Evolutionary conservation across 1,140 invertebrate species (phyloP), one percentile per base, ranked within the genome.

Genomic region (Lasioglossum baleicum): DNA sequence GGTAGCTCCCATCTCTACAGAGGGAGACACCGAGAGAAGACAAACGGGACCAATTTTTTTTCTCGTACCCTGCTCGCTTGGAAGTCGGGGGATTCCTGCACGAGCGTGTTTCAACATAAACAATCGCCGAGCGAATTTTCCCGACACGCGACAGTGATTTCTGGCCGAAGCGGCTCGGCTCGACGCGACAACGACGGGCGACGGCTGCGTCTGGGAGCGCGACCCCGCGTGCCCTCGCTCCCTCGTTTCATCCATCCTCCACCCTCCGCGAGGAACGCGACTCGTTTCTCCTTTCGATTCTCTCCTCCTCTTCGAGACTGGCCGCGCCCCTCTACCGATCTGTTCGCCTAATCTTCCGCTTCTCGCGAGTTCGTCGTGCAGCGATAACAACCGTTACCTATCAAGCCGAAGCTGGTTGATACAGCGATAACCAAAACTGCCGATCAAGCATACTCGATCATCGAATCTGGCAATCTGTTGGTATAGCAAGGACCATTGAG

Each of bases 51-150:
- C 26, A 26, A 26, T 26, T 26, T 26, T 26, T 26, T 26, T 26
- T 2, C 35, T n/a, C 64, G 20, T 20, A 20, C 13, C 10, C 17
- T 2, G 22, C 66, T 20, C 44, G 44, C 8, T 44, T 42, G 20
- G 11, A 22, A 66, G 67, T 15, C 3, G 26, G 17, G 15, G 35
- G 22, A 91, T 89, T 90, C 90, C 85, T 86, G 83, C 89, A 90
- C 90, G 89, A 88, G 75, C 82, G 84, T 90, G 87, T 89, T 89
- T 89, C 89, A 87, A 88, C 90, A 90, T 90, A 89, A 90, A 91
- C 89, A 90, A 91, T 90, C 88, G 89, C 86, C 86, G 86, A 87
- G 87, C 84, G 87, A 89, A 88, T 90, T 90, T 90, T 74, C 83
- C 77, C 72, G 87, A 86, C 85, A 83, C 80, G 67, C 73, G 80